Evolutionary conservation across 1,140 invertebrate species (phyloP).

Genomic region (Tetranychus cinnabarinus): DNA sequence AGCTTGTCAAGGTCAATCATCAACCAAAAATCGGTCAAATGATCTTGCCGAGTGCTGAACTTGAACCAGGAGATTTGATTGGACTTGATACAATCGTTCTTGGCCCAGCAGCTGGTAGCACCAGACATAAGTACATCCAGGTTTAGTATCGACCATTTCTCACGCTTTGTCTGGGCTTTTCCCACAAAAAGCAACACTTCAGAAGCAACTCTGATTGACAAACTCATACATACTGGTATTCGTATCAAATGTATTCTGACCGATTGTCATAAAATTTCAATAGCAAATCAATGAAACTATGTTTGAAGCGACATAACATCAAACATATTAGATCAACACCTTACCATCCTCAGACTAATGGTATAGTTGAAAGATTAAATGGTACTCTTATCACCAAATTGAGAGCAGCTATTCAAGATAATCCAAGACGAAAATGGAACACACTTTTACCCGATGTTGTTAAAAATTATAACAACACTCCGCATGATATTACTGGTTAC

Average conservation of each 20-base stretch:
- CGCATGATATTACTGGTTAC: background rate
- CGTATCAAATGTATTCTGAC: constrained; percentile 4
- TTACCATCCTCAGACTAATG: constrained; percentile 13
- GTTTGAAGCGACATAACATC: background rate
- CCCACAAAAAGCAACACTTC: background rate
- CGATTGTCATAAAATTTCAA: constrained; percentile 15
- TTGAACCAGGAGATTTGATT: background rate
- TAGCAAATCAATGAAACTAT: background rate
- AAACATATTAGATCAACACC: background rate
- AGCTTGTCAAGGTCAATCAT: background rate
- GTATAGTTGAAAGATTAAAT: constrained; percentile 12
- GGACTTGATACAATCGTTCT: background rate
- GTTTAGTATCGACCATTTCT: background rate
- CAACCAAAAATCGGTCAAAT: background rate
- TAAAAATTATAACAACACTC: background rate
- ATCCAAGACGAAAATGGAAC: background rate
- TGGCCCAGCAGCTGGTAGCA: background rate
- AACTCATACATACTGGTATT: constrained; percentile 1
- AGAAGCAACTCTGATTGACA: background rate
- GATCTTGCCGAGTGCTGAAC: background rate
- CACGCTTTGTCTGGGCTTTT: background rate
- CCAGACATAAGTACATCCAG: background rate
- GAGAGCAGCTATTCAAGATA: background rate
- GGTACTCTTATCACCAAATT: background rate
- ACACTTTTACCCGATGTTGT: background rate